A percentile compares a stretch with the other conserved stretches of the same genome.
phyloP scores from a whole-genome alignment of 2,888 invertebrate species.

The Drosophila setosimentum region DNA sequence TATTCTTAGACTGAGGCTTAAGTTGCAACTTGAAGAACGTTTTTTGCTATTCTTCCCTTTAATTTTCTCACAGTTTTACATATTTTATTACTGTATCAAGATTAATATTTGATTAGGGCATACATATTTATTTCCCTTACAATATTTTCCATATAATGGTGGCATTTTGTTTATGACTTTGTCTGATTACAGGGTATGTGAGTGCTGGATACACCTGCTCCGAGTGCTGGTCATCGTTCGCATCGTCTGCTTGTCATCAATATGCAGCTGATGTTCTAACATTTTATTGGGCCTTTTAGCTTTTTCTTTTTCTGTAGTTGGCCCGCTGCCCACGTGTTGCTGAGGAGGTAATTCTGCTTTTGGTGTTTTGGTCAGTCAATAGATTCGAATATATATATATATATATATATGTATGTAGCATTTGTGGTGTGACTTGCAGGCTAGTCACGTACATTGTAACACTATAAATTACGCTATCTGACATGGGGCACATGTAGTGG shows the following conservation, averaged over 20 bases:
- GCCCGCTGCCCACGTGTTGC: constrained; percentile 61
- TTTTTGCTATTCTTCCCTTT: background rate
- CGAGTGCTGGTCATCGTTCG: constrained; percentile 19
- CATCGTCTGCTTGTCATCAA: constrained; percentile 61
- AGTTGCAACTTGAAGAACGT: background rate
- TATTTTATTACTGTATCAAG: too few species aligned
- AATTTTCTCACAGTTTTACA: too few species aligned
- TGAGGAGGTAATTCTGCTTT: constrained; percentile 20
- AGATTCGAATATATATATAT: constrained; percentile 24
- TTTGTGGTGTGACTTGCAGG: constrained; percentile 50
- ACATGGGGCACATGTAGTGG: constrained; percentile 29
- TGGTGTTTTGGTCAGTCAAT: constrained; percentile 39
- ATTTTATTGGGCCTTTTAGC: constrained; percentile 44
- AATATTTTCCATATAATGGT: background rate
- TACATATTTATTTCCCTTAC: background rate
- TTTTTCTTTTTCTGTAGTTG: constrained; percentile 28
- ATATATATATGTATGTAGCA: constrained; percentile 10
- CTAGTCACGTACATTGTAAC: constrained; percentile 71
- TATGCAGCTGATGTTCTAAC: constrained; percentile 73
- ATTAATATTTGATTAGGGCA: background rate
- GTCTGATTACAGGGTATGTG: constrained; percentile 26
- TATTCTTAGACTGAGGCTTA: background rate
- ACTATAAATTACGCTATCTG: constrained; percentile 66
- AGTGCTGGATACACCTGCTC: constrained; percentile 28
- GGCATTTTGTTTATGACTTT: too few species aligned